Conservation (phyloP, 2,888 invertebrate species). For the Exocentrus adspersus region DNA sequence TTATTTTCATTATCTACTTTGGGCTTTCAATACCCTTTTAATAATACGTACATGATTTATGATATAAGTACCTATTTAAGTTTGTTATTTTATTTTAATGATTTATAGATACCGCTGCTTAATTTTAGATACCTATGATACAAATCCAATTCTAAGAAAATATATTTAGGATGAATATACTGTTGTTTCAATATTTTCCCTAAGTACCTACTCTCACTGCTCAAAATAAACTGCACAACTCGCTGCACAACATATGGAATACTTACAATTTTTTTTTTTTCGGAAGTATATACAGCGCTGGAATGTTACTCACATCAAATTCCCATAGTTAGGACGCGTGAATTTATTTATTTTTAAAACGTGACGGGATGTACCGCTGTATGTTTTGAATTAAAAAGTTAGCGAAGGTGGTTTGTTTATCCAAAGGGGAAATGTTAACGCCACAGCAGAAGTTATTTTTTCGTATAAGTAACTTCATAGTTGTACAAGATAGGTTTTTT, state of each 20-base stretch:
- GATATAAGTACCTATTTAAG: too few relatives aligned
- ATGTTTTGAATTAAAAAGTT: conserved; percentile 18
- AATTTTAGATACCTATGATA: too few relatives aligned
- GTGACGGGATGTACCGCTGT: conserved; percentile 12
- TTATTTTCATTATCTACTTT: too few relatives aligned
- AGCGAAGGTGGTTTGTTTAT: conserved; percentile 3
- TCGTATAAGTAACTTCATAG: background rate
- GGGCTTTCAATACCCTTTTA: too few relatives aligned
- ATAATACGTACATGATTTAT: too few relatives aligned
- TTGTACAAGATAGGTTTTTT: too few relatives aligned
- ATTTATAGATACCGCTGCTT: too few relatives aligned
- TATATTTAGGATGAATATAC: too few relatives aligned
- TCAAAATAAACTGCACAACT: conserved; percentile 8
- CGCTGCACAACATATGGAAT: conserved; percentile 7
- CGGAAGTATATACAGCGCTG: conserved; percentile 3
- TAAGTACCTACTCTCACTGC: conserved; percentile 11
- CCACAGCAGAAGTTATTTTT: background rate
- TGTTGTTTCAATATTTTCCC: background rate
- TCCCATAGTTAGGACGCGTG: conserved; percentile 9
- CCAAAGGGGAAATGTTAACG: too few relatives aligned
- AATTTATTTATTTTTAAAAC: conserved; percentile 21
- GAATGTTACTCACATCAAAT: conserved; percentile 17
- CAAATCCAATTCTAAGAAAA: too few relatives aligned
- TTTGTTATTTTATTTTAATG: too few relatives aligned
- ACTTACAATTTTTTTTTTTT: conserved; percentile 16